Evolutionary conservation across 2,113 vertebrate genomes (phyloP), one percentile per base, ranked within the genome.

Genomic region (Heterocephalus glaber): DNA sequence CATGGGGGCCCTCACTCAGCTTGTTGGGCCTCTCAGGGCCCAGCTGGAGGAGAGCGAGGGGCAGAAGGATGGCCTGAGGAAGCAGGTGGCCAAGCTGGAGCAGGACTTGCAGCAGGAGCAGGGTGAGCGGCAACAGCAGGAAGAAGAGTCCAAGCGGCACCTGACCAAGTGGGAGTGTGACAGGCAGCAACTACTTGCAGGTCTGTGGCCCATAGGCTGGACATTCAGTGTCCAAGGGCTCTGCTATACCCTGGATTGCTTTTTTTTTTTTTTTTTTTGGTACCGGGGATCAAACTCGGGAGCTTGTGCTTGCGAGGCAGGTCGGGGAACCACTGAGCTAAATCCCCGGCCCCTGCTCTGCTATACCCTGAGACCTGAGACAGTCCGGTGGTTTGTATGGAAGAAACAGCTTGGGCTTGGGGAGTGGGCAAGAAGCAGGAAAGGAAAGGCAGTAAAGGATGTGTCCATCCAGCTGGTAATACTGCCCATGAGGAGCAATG

Each of bases 1-100:
- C n/a, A 95, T 99, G n/a, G 96, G 96, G 30, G 97, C 98, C 91
- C 98, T 99, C 90, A 97, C 98, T 49, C 98, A 98, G 90, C 98
- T 98, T 1, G 47, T 99, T 2, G 97, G 98, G 63, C 98, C 99
- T 3, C 93, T 99, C 26, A 98, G 97, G 89, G 96, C 98, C 0
- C 98, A 98, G 93, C 97, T 99, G 86, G 97, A 96, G 17, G 97
- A 97, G 7, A 96, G 98, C 0, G 98, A 98, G 92, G 95, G 94
- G 14, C 98, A 99, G 95, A 98, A 97, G 83, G 97, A 98, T 0
- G 47, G 93, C 76, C 98, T 99, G 87, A 98, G 13, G 94, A 95
- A 95, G 68, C 98, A 98, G 96, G 52, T 98, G 14, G 97, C 98
- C 81, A 96, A 89, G 79, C 96, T 97, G 22, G 97, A 98, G 82